Base-by-base conservation (phyloP, 2,797 vertebrate species). In the Coranthus polyacanthus region DNA sequence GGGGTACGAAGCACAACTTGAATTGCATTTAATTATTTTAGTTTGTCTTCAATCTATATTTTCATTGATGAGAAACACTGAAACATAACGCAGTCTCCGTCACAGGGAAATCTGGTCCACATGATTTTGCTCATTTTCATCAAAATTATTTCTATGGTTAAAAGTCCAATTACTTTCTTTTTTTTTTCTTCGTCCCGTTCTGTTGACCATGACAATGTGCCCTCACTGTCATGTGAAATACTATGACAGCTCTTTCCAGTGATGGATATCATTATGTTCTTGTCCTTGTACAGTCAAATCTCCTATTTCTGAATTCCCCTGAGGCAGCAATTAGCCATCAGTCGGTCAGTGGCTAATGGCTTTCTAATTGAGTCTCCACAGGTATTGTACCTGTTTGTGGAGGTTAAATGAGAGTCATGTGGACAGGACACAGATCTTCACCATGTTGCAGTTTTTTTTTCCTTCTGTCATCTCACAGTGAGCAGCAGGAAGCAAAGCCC, bases 291-390 rank as follows among this genome's bases (percentile, higher is more conserved):
- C 71, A 63, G 29, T 41, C 46, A 78, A 78, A 62, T 72, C 49
- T 84, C 55, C 67, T 61, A 50, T 79, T 75, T 77, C 60, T 65
- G 58, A 62, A 70, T 78, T 72, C 70, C 82, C 90, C 59, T 2
- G 18, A 79, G 81, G 85, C 74, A 69, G 74, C 81, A 84, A 90
- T 88, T 89, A 88, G 72, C 74, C 77, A 45, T 52, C 61, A 66
- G 74, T 68, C 84, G 82, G 68, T 85, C 78, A 78, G 75, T 54
- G 59, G 66, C 76, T 90, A 92, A 94, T 93, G 81, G 84, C 73
- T 92, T 92, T 90, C 80, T 92, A 92, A 94, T 92, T 85, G 83
- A 78, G 86, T 89, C 89, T 87, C 89, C 77, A 86, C 88, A 90
- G 90, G 92, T 92, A 86, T 85, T 75, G 49, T 85, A 89, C 86